Base-by-base conservation (phyloP, 64 coral and sea anemone genomes). In the Pocillopora damicornis region DNA sequence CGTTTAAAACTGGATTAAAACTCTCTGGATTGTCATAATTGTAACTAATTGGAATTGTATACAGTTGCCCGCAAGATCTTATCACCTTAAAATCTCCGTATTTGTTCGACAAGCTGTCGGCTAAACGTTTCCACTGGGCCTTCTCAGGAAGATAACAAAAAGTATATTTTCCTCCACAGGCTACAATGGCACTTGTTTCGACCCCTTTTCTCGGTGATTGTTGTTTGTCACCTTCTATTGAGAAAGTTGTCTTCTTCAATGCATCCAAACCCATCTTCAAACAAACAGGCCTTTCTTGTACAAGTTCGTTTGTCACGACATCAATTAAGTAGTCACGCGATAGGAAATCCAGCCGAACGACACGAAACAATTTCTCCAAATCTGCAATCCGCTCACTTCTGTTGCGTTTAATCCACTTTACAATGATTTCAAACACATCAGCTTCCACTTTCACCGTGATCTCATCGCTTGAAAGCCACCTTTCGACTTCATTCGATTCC, bases 241-340 rank as follows among this genome's bases (percentile, higher is more conserved):
- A 4, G 18, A 67, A 69, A 6, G 1, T 22, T 1, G 20, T 30
- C 67, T 25, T 7, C 67, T 26, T 71, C 22, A 71, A 1, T 0
- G 67, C 67, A 71, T 71, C 67, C 9, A n/a, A 71, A 8, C 5
- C 8, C 67, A 71, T 8, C 67, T 11, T 26, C 9, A 71, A 71
- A 30, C 67, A 71, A 71, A 3, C 0, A 0, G 20, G 25, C 0
- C 9, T 71, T 10, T 26, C n/a, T 71, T 10, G 67, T 11, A 71
- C 67, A 11, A 71, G 67, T 71, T 71, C 67, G 22, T 71, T 71
- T 71, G 67, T 71, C 74, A 75, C 74, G 36, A 37, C 74, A 75
- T 75, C 15, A 13, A 17, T 15, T 15, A 75, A 38, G n/a, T 37
- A 75, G 74, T 75, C 74, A 75, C 35, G 35, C 74, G 74, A 75